Conservation (phyloP, 2,888 invertebrate species). For the Caenorhabditis drosophilae region DNA sequence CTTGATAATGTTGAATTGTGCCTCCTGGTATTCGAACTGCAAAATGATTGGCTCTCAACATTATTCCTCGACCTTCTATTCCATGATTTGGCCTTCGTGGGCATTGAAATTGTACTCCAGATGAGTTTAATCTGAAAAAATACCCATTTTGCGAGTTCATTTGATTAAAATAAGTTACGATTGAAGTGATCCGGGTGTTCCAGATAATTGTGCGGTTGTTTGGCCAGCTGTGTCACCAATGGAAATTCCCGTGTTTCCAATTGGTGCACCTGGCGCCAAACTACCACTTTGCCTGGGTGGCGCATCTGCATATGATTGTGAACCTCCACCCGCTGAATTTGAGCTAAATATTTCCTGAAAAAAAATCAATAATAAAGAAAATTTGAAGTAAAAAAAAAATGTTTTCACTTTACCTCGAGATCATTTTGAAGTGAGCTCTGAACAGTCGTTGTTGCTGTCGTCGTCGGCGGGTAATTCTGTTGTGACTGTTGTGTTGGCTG, state of each 20-base stretch:
- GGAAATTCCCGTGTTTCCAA: slow-evolving; percentile 28
- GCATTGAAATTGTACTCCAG: slow-evolving; percentile 80
- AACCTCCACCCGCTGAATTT: slow-evolving; percentile 21
- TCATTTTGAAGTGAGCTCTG: slow-evolving; percentile 33
- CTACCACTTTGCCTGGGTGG: slow-evolving; percentile 43
- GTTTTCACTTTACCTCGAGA: slow-evolving; percentile 17
- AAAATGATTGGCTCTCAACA: slow-evolving; percentile 97
- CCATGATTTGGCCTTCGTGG: slow-evolving; percentile 95
- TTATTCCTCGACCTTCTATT: slow-evolving; percentile 92
- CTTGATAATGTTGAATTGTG: slow-evolving; percentile 97
- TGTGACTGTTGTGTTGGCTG: slow-evolving; percentile 8
- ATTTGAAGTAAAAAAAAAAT: neutral
- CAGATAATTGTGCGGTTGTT: slow-evolving; percentile 5
- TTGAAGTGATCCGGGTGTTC: slow-evolving; percentile 6
- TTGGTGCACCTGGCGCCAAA: slow-evolving; percentile 57
- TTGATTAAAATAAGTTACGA: slow-evolving; percentile 2
- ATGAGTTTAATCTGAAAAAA: slow-evolving; percentile 10
- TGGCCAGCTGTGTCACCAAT: slow-evolving; percentile 16
- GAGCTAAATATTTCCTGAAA: slow-evolving; percentile 46
- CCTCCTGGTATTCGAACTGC: slow-evolving; percentile 97
- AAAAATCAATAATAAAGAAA: neutral
- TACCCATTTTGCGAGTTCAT: neutral
- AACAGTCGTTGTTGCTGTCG: slow-evolving; percentile 27
- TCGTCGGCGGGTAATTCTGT: slow-evolving; percentile 18
- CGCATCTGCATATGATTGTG: slow-evolving; percentile 36